A percentile compares a stretch with the other conserved stretches of the same genome.
Evolutionary conservation across 1,140 invertebrate species (phyloP).

Genomic region (Penaeus indicus): DNA sequence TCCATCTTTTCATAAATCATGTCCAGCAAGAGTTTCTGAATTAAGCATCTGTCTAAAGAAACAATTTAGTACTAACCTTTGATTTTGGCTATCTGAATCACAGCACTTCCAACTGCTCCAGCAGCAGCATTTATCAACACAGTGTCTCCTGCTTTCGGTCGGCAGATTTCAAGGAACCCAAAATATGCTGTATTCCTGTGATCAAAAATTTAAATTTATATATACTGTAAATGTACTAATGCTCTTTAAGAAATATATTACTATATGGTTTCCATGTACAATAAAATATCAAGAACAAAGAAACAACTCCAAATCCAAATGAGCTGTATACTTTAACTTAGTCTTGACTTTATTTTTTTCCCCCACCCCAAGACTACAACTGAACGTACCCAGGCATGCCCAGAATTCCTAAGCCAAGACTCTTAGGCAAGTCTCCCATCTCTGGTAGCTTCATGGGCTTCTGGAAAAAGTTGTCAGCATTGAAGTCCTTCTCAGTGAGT

Average conservation of each 20-base stretch:
- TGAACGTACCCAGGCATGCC: conserved; percentile 76
- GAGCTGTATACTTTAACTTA: no score
- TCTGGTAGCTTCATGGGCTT: conserved; percentile 73
- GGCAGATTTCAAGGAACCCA: conserved; percentile 78
- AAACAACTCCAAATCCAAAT: no score
- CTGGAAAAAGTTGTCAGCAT: conserved; percentile 52
- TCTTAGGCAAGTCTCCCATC: conserved; percentile 73
- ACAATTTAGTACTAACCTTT: conserved; percentile 69
- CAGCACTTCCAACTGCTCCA: conserved; percentile 78
- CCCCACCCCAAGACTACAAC: not conserved
- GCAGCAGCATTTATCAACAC: conserved; percentile 75
- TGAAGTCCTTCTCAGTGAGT: conserved; percentile 69
- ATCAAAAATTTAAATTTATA: not conserved
- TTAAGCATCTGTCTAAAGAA: not conserved
- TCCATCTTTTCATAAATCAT: no score
- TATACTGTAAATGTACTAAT: no score
- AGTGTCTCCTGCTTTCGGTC: conserved; percentile 78
- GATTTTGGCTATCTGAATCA: conserved; percentile 82
- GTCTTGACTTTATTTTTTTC: not conserved
- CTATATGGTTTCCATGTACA: no score
- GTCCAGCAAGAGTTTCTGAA: not conserved
- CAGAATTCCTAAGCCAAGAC: conserved; percentile 75
- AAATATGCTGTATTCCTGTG: conserved; percentile 78
- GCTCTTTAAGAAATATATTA: no score
- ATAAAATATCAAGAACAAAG: no score